Evolutionary conservation across 2,797 vertebrate genomes (phyloP).

Genomic region (Bradypus variegatus): DNA sequence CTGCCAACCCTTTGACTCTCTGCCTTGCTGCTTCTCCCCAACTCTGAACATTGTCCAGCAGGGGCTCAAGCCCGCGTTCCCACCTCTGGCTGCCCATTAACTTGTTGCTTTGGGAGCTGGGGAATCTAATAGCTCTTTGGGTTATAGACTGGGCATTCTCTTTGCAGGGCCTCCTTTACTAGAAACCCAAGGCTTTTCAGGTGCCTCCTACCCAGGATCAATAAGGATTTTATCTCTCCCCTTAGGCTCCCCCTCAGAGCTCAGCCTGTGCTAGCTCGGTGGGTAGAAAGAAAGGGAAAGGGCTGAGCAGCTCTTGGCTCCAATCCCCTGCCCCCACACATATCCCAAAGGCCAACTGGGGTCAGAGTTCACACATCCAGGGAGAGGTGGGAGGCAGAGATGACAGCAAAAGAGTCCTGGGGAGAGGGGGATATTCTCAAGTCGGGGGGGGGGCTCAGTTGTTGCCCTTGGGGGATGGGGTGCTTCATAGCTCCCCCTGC

Average conservation of each 20-base stretch:
- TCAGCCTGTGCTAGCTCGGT: neutral
- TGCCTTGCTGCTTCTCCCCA: neutral
- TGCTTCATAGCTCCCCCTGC: neutral
- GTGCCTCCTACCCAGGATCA: neutral
- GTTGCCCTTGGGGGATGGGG: neutral
- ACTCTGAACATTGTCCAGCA: neutral
- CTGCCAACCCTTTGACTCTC: neutral
- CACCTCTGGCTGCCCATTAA: neutral
- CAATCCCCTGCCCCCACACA: neutral
- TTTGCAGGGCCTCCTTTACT: neutral
- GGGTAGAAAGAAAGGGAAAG: neutral
- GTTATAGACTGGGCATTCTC: neutral
- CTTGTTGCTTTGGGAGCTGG: neutral
- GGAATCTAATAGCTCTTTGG: neutral
- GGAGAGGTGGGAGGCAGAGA: conserved; percentile 15
- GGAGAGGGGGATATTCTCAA: conserved; percentile 25
- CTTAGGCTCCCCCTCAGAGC: neutral
- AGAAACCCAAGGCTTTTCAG: conserved; percentile 1
- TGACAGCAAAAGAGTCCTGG: conserved; percentile 27
- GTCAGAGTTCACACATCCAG: conserved; percentile 50
- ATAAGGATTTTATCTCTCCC: neutral
- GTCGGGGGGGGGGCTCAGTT: neutral
- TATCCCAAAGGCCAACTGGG: conserved; percentile 21
- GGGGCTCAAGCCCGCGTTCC: neutral
- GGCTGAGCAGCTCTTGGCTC: neutral